A percentile compares a stretch with the other conserved stretches of the same genome.
Evolutionary conservation across 2,888 invertebrate species (phyloP).

Genomic region (Ptychoptera albimana): DNA sequence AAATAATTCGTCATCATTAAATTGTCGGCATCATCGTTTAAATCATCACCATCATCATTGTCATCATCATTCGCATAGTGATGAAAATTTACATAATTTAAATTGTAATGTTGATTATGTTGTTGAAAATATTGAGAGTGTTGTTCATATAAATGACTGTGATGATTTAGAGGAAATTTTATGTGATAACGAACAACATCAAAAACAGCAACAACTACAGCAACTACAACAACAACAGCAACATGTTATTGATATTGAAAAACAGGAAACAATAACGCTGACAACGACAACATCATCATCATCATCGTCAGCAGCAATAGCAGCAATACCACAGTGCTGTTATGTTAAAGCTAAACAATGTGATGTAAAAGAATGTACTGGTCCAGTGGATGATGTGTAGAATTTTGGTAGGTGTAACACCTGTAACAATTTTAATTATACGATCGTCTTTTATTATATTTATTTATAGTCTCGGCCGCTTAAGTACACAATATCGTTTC

Average conservation of each 20-base stretch:
- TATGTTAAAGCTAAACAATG: constrained; percentile 14
- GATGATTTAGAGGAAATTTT: constrained; percentile 1
- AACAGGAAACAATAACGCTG: not conserved
- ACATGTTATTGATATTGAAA: not conserved
- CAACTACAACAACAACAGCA: constrained; percentile 2
- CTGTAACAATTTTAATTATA: not conserved
- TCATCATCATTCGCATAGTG: constrained; percentile 2
- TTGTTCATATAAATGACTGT: constrained; percentile 2
- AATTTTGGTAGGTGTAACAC: constrained; percentile 6
- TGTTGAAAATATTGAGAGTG: constrained; percentile 1
- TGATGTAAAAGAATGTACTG: constrained; percentile 14
- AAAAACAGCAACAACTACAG: constrained; percentile 4
- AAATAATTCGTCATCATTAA: not conserved
- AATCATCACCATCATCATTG: constrained; percentile 6
- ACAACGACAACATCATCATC: constrained; percentile 3
- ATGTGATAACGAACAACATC: not conserved
- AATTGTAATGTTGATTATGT: constrained; percentile 4
- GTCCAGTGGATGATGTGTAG: constrained; percentile 15
- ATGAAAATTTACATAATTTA: constrained; percentile 1
- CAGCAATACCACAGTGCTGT: constrained; percentile 10
- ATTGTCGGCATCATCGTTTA: constrained; percentile 1
- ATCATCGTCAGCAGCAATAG: not conserved
- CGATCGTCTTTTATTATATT: not conserved
- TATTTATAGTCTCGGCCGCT: not conserved
- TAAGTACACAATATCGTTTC: not conserved